Conservation (phyloP, 37 sponge, comb jelly and placozoan genomes). For the Aplysina aerophoba region DNA sequence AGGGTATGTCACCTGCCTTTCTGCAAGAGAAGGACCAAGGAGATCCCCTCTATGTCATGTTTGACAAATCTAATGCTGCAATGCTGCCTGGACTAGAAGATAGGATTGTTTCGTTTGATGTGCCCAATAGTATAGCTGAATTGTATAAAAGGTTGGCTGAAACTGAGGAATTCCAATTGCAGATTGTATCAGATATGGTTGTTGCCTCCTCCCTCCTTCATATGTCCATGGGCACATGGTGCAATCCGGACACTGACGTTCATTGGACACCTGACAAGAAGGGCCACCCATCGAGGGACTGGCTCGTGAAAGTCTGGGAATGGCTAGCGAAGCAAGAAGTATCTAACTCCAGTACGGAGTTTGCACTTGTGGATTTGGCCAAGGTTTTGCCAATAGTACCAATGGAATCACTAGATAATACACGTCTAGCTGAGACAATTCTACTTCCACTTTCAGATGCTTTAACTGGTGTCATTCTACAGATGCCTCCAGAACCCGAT, state of each 20-base stretch:
- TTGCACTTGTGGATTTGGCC: background rate
- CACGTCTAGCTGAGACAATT: too few relatives aligned
- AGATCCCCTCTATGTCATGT: background rate
- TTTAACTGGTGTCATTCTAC: too few relatives aligned
- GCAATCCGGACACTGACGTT: background rate
- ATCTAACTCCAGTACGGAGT: background rate
- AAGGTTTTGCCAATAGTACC: constrained; percentile 40
- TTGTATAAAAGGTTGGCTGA: background rate
- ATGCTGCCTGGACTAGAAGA: constrained; percentile 1
- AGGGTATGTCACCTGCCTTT: background rate
- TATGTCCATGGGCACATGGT: constrained; percentile 44
- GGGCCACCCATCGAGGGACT: constrained; percentile 41
- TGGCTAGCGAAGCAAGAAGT: constrained; percentile 41
- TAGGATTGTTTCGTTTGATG: background rate
- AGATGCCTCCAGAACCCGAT: too few relatives aligned
- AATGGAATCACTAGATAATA: background rate
- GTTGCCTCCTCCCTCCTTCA: constrained; percentile 25
- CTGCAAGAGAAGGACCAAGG: background rate
- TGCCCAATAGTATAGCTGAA: background rate
- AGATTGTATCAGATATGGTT: background rate
- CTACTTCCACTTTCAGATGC: too few relatives aligned
- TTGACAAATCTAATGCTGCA: background rate
- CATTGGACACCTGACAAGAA: constrained; percentile 39
- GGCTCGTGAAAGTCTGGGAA: constrained; percentile 51
- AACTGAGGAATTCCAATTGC: constrained; percentile 1